Evolutionary conservation across 1,140 invertebrate species (phyloP).

Genomic region (Leptoteleia sp.): DNA sequence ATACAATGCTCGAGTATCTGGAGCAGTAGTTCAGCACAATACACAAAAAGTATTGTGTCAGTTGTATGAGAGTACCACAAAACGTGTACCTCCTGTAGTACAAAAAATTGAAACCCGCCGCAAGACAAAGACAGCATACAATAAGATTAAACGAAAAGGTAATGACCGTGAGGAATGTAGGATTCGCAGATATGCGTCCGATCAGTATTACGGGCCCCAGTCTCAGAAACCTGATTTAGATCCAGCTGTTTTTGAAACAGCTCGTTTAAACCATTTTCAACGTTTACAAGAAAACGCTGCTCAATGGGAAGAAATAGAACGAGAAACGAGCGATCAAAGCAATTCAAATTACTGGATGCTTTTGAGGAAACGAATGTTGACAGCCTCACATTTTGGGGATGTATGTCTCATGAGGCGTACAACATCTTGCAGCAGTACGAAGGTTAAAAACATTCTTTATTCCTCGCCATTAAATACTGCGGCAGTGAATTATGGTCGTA

Average conservation of each 20-base stretch:
- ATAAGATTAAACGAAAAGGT: too few species aligned
- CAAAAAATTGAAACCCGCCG: too few species aligned
- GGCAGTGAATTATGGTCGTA: constrained; percentile 60
- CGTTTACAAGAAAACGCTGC: constrained; percentile 10
- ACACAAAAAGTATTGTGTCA: too few species aligned
- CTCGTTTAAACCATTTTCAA: background rate
- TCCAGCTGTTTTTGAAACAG: background rate
- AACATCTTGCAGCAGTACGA: constrained; percentile 63
- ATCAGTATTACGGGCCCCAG: constrained; percentile 63
- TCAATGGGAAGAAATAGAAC: constrained; percentile 11
- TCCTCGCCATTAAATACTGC: constrained; percentile 23
- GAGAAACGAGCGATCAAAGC: constrained; percentile 51
- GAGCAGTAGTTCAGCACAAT: too few species aligned
- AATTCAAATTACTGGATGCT: constrained; percentile 67
- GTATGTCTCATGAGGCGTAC: constrained; percentile 64
- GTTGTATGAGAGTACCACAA: too few species aligned
- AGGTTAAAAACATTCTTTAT: constrained; percentile 34
- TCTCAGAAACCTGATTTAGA: constrained; percentile 47
- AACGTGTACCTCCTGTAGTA: too few species aligned
- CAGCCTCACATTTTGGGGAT: constrained; percentile 74
- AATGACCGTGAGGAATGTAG: too few species aligned
- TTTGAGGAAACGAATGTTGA: constrained; percentile 68
- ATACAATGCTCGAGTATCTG: too few species aligned
- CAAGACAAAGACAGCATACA: too few species aligned
- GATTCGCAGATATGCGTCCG: too few species aligned